Evolutionary conservation across 1,140 invertebrate species (phyloP).

Genomic region (Pinna nobilis): DNA sequence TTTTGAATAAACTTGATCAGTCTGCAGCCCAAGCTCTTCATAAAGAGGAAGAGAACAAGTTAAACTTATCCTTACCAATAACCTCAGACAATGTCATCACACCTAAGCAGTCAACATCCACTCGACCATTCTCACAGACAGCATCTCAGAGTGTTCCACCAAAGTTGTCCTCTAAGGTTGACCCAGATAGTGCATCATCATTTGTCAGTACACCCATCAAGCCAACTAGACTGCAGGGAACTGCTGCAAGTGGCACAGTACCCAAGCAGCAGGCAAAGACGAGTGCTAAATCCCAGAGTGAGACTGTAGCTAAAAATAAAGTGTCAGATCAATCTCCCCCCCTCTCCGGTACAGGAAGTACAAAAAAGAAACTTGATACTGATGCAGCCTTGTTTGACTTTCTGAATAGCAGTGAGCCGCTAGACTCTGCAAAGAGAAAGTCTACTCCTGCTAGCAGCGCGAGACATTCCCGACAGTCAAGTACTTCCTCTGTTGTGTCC

Average conservation of each 20-base stretch:
- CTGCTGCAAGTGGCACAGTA: not conserved
- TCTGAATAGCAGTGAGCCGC: slow-evolving; percentile 72
- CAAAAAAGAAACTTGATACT: slow-evolving; percentile 72
- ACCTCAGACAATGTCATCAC: not conserved
- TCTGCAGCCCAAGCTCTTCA: slow-evolving; percentile 85
- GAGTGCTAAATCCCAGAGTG: not conserved
- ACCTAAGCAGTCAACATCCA: not conserved
- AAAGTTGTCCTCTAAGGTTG: slow-evolving; percentile 28
- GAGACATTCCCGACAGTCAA: slow-evolving; percentile 72
- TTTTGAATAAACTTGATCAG: slow-evolving; percentile 89
- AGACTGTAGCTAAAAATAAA: not conserved
- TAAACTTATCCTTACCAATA: slow-evolving; percentile 9
- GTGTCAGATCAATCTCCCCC: slow-evolving; percentile 8
- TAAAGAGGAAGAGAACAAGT: slow-evolving; percentile 36
- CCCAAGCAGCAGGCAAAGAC: slow-evolving; percentile 7
- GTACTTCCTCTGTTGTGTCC: slow-evolving; percentile 65
- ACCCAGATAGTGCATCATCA: slow-evolving; percentile 30
- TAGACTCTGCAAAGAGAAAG: slow-evolving; percentile 43
- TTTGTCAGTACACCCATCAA: slow-evolving; percentile 44
- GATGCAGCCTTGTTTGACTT: slow-evolving; percentile 76
- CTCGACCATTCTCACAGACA: not conserved
- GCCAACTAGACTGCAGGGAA: slow-evolving; percentile 12
- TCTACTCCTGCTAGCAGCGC: slow-evolving; percentile 57
- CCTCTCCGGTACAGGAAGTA: not conserved
- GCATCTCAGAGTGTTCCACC: slow-evolving; percentile 58